Evolutionary conservation across 2,113 vertebrate genomes (phyloP).

Genomic region (Sinocyclocheilus anophthalmus): DNA sequence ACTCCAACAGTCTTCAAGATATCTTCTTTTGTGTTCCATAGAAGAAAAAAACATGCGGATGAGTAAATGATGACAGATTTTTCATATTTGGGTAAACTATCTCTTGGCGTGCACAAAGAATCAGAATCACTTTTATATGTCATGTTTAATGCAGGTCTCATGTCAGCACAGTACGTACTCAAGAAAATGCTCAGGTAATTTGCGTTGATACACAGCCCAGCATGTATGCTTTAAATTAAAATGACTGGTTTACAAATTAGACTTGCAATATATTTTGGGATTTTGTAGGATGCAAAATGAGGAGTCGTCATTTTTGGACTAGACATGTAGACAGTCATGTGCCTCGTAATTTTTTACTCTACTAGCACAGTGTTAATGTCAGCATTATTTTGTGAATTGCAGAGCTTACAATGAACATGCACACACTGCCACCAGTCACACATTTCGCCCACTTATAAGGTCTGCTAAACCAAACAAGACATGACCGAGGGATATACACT

Average conservation of each 20-base stretch:
- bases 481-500: neutral
- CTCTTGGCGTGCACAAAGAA: neutral
- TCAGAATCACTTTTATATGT: neutral
- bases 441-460: neutral
- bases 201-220: neutral
- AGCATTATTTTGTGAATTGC: conserved; percentile 2
- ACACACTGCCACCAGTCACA: neutral
- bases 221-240: neutral
- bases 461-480: conserved; percentile 34
- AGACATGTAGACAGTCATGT: conserved; percentile 1
- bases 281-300: neutral
- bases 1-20: too few relatives aligned
- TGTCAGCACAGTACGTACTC: neutral
- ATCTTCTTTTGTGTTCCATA: neutral
- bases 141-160: neutral
- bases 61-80: neutral
- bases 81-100: neutral
- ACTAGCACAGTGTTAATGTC: neutral
- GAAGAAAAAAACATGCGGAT: neutral
- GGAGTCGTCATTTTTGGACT: conserved; percentile 4
- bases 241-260: neutral
- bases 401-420: neutral
- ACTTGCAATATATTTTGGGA: neutral
- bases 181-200: neutral
- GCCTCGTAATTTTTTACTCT: conserved; percentile 18